phyloP scores from a whole-genome alignment of 2,797 vertebrate genomes.

The Oreochromis grahami region DNA sequence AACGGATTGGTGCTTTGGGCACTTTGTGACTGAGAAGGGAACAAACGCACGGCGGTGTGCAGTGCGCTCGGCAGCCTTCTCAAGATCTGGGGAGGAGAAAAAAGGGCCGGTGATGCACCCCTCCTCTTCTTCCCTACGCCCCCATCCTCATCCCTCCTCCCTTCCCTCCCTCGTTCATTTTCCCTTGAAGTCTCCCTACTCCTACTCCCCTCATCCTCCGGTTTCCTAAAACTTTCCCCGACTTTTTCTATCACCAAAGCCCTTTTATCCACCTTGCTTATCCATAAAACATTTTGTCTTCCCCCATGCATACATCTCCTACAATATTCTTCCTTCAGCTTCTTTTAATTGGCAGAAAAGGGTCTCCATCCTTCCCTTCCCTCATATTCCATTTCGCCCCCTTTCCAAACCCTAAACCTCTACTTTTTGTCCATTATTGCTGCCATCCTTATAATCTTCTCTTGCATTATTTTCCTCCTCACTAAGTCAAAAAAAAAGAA shows the following conservation, averaged over 20 bases:
- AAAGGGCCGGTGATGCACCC: constrained; percentile 36
- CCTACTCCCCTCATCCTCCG: background rate
- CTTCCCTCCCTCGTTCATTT: background rate
- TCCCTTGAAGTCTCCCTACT: background rate
- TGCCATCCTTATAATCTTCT: background rate
- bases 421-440: background rate
- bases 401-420: background rate
- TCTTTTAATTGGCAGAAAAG: background rate
- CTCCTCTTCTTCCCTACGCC: background rate
- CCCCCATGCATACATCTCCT: background rate
- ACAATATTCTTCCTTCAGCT: background rate
- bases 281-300: background rate
- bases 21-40: constrained; percentile 41
- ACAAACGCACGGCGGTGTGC: constrained; percentile 42
- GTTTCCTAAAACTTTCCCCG: background rate
- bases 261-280: background rate
- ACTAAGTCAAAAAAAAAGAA: background rate
- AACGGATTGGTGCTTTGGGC: constrained; percentile 35
- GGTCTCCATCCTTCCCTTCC: background rate
- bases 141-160: constrained; percentile 3
- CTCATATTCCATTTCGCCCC: background rate
- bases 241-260: background rate
- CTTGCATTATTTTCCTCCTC: background rate
- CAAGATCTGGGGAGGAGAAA: constrained; percentile 38
- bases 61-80: constrained; percentile 58